Conservation (phyloP, 2,888 invertebrate genomes). For the Phalera bucephala region DNA sequence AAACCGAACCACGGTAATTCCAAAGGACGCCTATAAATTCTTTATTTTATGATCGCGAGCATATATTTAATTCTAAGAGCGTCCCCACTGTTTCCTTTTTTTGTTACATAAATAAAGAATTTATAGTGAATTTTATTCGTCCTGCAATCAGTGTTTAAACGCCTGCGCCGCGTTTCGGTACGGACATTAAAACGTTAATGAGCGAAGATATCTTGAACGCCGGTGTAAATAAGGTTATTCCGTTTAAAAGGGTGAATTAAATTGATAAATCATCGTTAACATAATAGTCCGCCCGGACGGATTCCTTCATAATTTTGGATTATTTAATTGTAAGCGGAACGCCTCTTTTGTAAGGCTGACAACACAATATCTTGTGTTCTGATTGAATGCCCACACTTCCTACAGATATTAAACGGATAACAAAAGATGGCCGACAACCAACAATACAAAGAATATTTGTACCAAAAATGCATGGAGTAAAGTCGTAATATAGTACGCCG, state of each 20-base stretch:
- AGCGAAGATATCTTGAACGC: constrained; percentile 42
- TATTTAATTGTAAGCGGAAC: constrained; percentile 48
- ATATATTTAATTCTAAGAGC: constrained; percentile 79
- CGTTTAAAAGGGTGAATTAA: constrained; percentile 36
- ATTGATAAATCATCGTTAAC: constrained; percentile 35
- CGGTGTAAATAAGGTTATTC: constrained; percentile 51
- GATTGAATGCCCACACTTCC: constrained; percentile 53
- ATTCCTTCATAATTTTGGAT: constrained; percentile 31
- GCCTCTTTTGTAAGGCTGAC: constrained; percentile 51
- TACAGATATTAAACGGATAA: constrained; percentile 57
- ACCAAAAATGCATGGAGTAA: constrained; percentile 46
- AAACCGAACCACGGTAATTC: constrained; percentile 77
- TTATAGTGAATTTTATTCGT: constrained; percentile 66
- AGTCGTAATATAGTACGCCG: constrained; percentile 22
- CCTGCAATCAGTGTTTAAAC: constrained; percentile 62
- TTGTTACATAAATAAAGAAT: constrained; percentile 70
- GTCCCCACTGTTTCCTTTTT: constrained; percentile 74
- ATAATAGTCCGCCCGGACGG: constrained; percentile 33
- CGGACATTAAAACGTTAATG: constrained; percentile 54
- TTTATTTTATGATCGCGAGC: constrained; percentile 78
- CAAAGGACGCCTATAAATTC: constrained; percentile 81
- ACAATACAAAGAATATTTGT: constrained; percentile 56
- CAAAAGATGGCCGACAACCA: constrained; percentile 54
- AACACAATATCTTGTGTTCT: constrained; percentile 45
- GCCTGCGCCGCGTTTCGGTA: constrained; percentile 42